Evolutionary conservation across 2,888 invertebrate genomes (phyloP).

Genomic region (Frankliniella fusca): DNA sequence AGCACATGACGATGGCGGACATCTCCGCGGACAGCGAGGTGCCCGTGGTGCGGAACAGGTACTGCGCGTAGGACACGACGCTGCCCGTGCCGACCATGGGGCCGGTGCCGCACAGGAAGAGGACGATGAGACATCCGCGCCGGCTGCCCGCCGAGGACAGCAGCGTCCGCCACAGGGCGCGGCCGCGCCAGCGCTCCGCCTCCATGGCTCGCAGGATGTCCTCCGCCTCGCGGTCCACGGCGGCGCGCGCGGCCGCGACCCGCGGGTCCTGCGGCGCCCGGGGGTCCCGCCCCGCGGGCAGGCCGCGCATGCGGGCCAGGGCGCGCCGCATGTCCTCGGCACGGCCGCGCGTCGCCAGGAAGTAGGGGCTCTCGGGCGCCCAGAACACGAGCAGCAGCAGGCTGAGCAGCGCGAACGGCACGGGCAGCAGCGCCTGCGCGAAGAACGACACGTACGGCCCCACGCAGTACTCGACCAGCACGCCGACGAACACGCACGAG

Average conservation of each 20-base stretch:
- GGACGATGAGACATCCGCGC: background rate
- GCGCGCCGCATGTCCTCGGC: constrained; percentile 2
- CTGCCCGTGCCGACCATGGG: constrained; percentile 12
- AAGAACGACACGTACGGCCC: constrained; percentile 44
- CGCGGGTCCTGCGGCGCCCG: background rate
- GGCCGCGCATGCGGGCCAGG: background rate
- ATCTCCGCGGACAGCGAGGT: background rate
- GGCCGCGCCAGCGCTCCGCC: background rate
- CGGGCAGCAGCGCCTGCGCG: constrained; percentile 20
- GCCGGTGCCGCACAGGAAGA: constrained; percentile 11
- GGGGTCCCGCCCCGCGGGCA: background rate
- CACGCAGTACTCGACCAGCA: constrained; percentile 45
- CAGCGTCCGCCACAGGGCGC: background rate
- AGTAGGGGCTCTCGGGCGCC: constrained; percentile 17
- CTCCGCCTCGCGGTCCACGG: background rate
- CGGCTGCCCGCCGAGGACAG: background rate
- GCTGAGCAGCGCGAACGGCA: background rate
- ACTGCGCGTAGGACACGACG: background rate
- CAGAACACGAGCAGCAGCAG: background rate
- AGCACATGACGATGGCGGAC: constrained; percentile 10
- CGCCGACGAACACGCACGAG: constrained; percentile 46
- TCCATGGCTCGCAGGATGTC: constrained; percentile 7
- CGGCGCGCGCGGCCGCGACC: background rate
- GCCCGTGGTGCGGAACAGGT: constrained; percentile 11
- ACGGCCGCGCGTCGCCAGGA: constrained; percentile 17